phyloP scores from a whole-genome alignment of 2,888 invertebrate genomes.

The Leptopterna dolabrata region DNA sequence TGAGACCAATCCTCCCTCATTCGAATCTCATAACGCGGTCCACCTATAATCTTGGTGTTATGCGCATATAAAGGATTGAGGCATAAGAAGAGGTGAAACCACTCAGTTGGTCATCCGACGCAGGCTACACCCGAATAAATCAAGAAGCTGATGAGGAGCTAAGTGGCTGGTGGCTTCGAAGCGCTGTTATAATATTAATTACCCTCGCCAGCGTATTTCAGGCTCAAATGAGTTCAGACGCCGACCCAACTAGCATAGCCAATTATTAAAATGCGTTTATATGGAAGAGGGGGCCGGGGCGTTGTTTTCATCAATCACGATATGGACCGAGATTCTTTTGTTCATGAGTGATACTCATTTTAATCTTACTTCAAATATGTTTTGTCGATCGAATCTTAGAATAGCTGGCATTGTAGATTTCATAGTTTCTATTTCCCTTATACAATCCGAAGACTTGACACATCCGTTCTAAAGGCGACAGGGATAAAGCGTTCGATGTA shows the following conservation, averaged over 20 bases:
- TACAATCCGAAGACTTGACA: too few relatives aligned
- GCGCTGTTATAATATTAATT: slow-evolving; percentile 33
- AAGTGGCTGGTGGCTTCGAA: slow-evolving; percentile 1
- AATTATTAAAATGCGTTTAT: slow-evolving; percentile 46
- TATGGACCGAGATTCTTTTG: neutral
- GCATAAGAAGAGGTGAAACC: slow-evolving; percentile 36
- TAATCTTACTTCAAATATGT: too few relatives aligned
- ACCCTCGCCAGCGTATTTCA: slow-evolving; percentile 3
- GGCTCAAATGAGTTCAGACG: slow-evolving; percentile 29
- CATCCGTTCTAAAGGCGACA: too few relatives aligned
- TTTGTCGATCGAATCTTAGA: too few relatives aligned
- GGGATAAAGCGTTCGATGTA: too few relatives aligned
- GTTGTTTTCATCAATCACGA: slow-evolving; percentile 10
- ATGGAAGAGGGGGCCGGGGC: slow-evolving; percentile 2
- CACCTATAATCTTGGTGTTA: neutral
- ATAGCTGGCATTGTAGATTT: too few relatives aligned
- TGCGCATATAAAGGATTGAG: neutral
- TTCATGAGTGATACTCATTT: too few relatives aligned
- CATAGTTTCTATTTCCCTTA: too few relatives aligned
- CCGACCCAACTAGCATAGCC: slow-evolving; percentile 31
- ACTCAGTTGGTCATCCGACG: slow-evolving; percentile 14
- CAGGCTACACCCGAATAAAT: slow-evolving; percentile 24
- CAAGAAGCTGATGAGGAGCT: slow-evolving; percentile 44
- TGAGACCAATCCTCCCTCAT: neutral
- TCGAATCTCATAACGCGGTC: neutral